Evolutionary conservation across 2,113 vertebrate species (phyloP).

Genomic region (Meriones unguiculatus): DNA sequence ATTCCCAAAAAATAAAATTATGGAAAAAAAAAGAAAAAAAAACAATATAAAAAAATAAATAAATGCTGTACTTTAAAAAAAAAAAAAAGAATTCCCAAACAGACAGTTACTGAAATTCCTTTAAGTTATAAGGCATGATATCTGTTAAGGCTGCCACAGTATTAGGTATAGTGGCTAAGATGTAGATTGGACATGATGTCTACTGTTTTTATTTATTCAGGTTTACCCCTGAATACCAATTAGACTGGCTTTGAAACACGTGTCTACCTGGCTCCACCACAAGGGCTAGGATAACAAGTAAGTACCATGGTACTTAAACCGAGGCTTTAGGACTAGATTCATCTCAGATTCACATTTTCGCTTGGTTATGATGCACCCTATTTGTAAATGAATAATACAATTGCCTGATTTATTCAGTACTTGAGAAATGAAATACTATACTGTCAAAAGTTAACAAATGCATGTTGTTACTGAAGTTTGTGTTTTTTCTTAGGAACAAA

Average conservation of each 20-base stretch:
- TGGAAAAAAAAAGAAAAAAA: too few species aligned
- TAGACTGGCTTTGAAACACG: not conserved
- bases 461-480: not conserved
- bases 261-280: not conserved
- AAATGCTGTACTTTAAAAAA: too few species aligned
- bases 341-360: not conserved
- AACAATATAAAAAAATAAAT: too few species aligned
- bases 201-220: not conserved
- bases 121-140: not conserved
- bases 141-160: not conserved
- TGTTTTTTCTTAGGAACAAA: not conserved
- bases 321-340: not conserved
- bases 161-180: not conserved
- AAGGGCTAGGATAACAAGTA: not conserved
- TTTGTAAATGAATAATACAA: not conserved
- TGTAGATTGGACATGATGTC: not conserved
- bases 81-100: too few species aligned
- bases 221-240: too few species aligned
- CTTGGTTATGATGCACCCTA: not conserved
- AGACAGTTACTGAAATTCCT: not conserved
- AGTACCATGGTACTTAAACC: not conserved
- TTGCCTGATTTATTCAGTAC: not conserved
- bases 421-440: not conserved
- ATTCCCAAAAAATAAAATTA: too few species aligned
- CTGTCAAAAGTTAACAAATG: not conserved